Base-by-base conservation (phyloP, 2,797 vertebrate species). In the Graptemys geographica region DNA sequence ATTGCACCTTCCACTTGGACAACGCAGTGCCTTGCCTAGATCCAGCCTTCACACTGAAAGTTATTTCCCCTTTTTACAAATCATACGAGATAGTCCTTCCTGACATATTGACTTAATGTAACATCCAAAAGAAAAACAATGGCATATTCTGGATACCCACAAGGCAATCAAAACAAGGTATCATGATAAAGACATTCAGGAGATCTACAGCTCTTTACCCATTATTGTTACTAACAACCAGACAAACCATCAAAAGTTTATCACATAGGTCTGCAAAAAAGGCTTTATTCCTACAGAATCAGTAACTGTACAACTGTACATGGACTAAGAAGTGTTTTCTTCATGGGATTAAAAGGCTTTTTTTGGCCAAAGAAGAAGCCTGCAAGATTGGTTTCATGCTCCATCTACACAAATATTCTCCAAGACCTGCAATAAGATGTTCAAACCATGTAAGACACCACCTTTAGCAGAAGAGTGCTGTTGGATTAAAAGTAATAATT, bases 121-220 rank as follows among this genome's bases (percentile, higher is more conserved):
- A 62, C 13, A 52, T 12, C 1, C 78, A 79, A 9, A 7, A 18
- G 65, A 81, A 86, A 86, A 44, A 18, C 37, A 79, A 44, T 55
- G 65, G 52, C 2, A 0, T 11, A 3, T 2, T 6, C 0, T 23
- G 31, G 21, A 84, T 37, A 56, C 28, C 27, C 57, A 59, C 57
- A 83, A 69, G 52, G 74, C 49, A 86, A 84, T 0, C 0, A 0
- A 12, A 94, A 62, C 1, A 1, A 13, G 21, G n/a, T 41, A 52
- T 3, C 12, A 89, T 6, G 2, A 90, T 12, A 83, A 95, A 90
- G 31, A 1, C 31, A 59, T 51, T 49, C 41, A 19, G 16, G 8
- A 91, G 79, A 87, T 18, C 6, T 44, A 69, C 27, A 83, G 49
- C 11, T 33, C 79, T 78, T 79, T 65, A 94, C 88, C 3, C 10